A percentile compares a stretch with the other conserved stretches of the same genome.
Evolutionary conservation across 2,797 vertebrate species (phyloP).

Genomic region (Gobionotothen gibberifrons): DNA sequence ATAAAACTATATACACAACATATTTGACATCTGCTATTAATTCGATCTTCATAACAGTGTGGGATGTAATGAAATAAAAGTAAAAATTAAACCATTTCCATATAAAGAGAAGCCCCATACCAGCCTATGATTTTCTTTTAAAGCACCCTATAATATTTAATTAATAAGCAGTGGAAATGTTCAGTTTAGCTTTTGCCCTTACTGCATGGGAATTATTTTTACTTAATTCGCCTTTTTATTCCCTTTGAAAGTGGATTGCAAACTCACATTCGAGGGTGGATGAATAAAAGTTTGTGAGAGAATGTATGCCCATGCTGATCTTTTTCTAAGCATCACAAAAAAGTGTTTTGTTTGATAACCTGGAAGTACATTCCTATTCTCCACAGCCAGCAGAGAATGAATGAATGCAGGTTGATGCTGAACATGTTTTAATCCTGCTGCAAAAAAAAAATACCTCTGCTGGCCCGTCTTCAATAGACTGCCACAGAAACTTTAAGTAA

Average conservation of each 20-base stretch:
- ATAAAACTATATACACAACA: background rate
- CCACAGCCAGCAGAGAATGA: background rate
- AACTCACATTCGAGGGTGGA: background rate
- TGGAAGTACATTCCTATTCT: background rate
- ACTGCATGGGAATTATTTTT: background rate
- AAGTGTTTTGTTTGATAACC: background rate
- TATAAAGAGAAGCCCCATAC: too few species aligned
- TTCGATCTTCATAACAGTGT: too few species aligned
- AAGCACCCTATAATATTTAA: background rate
- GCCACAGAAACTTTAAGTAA: background rate
- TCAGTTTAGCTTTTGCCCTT: background rate
- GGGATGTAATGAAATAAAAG: too few species aligned
- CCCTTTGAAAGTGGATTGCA: background rate
- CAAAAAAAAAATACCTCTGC: background rate
- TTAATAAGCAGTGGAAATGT: background rate
- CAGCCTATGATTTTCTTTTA: too few species aligned
- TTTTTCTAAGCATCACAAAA: background rate
- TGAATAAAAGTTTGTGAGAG: background rate
- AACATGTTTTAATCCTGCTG: background rate
- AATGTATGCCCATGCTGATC: background rate
- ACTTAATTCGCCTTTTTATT: background rate
- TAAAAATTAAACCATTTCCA: too few species aligned
- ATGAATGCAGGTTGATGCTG: background rate
- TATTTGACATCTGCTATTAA: background rate
- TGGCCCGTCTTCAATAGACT: background rate